These are phyloP conservation scores for Sturnira hondurensis DNA, from an alignment of 2,113 vertebrate genomes.

Conservation along the genomic window DNA sequence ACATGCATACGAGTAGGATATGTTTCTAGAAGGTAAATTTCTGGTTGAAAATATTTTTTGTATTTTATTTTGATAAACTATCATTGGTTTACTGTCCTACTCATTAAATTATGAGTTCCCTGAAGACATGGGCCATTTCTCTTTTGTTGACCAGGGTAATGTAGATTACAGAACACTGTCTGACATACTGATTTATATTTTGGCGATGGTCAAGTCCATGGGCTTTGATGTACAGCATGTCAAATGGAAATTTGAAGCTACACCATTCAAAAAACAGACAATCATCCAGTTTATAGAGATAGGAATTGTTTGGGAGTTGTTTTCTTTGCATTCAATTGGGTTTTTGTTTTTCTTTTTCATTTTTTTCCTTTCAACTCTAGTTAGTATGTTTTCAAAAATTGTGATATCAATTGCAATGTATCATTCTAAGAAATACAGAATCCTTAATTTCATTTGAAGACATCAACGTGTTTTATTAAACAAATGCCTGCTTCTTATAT, in stretches of 20 bases:
- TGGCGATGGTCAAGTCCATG: background rate
- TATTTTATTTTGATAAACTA: conserved; percentile 15
- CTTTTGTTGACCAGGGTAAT: background rate
- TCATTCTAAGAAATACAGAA: background rate
- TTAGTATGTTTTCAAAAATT: conserved; percentile 24
- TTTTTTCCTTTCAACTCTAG: background rate
- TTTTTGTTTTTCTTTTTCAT: too few relatives aligned
- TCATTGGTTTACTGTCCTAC: background rate
- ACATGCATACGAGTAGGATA: background rate
- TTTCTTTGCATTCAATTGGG: background rate
- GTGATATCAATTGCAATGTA: background rate
- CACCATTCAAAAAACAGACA: background rate
- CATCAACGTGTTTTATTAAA: conserved; percentile 3
- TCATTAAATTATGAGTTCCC: background rate
- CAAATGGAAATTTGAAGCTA: background rate
- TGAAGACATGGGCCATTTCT: background rate
- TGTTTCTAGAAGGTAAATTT: conserved; percentile 15
- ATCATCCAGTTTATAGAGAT: background rate
- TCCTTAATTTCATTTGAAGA: conserved; percentile 1
- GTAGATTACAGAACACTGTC: background rate
- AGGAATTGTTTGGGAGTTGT: background rate
- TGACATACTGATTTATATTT: background rate
- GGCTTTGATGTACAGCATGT: background rate
- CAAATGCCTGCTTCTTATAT: background rate
- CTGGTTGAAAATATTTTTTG: background rate